A percentile compares a stretch with the other conserved stretches of the same genome.
Evolutionary conservation across 2,888 invertebrate species (phyloP).

Genomic region (Meandrusa payeni): DNA sequence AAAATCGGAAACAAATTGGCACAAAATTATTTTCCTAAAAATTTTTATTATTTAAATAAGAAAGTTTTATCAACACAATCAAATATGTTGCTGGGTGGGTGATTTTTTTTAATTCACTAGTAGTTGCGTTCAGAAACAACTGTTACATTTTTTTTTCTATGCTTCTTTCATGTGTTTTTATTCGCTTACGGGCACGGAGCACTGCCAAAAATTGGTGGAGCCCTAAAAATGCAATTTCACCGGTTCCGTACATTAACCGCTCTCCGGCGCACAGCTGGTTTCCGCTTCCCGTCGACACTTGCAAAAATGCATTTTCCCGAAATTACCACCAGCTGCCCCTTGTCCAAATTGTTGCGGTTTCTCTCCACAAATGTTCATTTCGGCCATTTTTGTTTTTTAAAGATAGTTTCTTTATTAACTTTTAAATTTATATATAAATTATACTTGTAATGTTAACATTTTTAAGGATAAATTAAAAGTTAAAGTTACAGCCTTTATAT

Average conservation of each 20-base stretch:
- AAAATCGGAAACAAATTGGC: no score
- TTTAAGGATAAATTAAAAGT: no score
- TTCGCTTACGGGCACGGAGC: slow-evolving; percentile 15
- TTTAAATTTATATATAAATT: no score
- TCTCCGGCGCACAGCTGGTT: slow-evolving; percentile 70
- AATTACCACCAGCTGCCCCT: slow-evolving; percentile 56
- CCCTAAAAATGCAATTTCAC: slow-evolving; percentile 76
- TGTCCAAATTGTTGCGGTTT: slow-evolving; percentile 48
- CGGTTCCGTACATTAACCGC: slow-evolving; percentile 64
- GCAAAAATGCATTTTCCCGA: slow-evolving; percentile 69
- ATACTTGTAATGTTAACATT: no score
- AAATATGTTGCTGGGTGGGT: no score
- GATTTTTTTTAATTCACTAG: no score
- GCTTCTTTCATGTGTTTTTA: slow-evolving; percentile 11
- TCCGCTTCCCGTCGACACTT: slow-evolving; percentile 64
- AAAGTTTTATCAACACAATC: no score
- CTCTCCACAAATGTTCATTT: slow-evolving; percentile 38
- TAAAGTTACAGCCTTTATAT: no score
- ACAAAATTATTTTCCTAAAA: no score
- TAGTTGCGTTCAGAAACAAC: no score
- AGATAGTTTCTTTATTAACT: background rate
- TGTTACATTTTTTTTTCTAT: slow-evolving; percentile 1
- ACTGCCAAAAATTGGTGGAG: slow-evolving; percentile 55
- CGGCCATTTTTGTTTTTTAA: slow-evolving; percentile 1
- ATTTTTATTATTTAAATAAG: no score